Evolutionary conservation across 2,797 vertebrate species (phyloP).

Genomic region (Eptatretus atami): DNA sequence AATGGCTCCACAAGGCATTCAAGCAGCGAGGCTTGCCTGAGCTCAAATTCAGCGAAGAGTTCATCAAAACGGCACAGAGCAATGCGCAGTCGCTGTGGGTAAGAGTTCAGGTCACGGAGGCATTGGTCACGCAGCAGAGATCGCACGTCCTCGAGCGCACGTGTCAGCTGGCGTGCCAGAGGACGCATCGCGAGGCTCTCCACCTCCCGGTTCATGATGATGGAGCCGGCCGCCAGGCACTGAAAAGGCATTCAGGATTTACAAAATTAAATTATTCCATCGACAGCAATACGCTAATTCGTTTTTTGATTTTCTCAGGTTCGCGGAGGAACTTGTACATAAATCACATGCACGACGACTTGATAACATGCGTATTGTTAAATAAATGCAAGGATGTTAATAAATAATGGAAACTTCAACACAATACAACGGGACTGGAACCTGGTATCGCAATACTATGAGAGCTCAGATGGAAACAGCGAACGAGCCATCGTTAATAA

Average conservation of each 20-base stretch:
- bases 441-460: too few relatives aligned
- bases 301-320: too few relatives aligned
- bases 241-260: constrained; percentile 11
- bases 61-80: constrained; percentile 53
- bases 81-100: constrained; percentile 70
- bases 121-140: constrained; percentile 73
- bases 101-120: constrained; percentile 57
- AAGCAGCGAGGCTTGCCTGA: constrained; percentile 28
- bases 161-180: constrained; percentile 63
- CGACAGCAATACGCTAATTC: too few relatives aligned
- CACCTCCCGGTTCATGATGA: constrained; percentile 98
- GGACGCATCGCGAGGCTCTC: constrained; percentile 94
- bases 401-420: too few relatives aligned
- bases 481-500: too few relatives aligned
- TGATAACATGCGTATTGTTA: too few relatives aligned
- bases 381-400: too few relatives aligned
- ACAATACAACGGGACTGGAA: too few relatives aligned
- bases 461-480: too few relatives aligned
- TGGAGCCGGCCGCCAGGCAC: constrained; percentile 87
- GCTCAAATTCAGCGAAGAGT: constrained; percentile 87
- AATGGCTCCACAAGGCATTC: background rate
- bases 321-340: too few relatives aligned
- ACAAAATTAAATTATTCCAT: too few relatives aligned
- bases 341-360: too few relatives aligned
- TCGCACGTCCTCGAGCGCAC: constrained; percentile 66